These are phyloP conservation scores for Drosophila gaucha DNA, from an alignment of 2,888 invertebrate species.

Conservation along the genomic window DNA sequence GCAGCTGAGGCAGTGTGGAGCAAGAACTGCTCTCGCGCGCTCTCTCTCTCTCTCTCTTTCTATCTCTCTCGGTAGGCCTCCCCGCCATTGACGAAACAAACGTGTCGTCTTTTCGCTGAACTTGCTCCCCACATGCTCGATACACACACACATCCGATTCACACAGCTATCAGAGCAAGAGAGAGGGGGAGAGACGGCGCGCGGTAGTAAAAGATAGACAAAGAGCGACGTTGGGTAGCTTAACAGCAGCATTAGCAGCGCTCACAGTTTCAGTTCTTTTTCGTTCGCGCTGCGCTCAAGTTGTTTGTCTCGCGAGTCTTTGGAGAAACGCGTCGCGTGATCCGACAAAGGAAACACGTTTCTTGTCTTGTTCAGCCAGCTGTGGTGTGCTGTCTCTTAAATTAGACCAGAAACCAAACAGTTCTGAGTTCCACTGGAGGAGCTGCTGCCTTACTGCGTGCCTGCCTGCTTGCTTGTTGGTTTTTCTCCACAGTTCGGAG, in stretches of 20 bases:
- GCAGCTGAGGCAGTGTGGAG: background rate
- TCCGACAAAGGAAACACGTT: slow-evolving; percentile 56
- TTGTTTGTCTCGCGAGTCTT: slow-evolving; percentile 18
- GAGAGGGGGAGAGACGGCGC: slow-evolving; percentile 7
- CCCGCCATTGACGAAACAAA: slow-evolving; percentile 24
- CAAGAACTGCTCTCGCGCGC: background rate
- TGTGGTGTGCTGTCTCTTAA: slow-evolving; percentile 38
- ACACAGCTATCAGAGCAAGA: slow-evolving; percentile 9
- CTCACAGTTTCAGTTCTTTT: slow-evolving; percentile 67
- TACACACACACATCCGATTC: slow-evolving; percentile 5
- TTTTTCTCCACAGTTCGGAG: slow-evolving; percentile 1
- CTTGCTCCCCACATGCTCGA: slow-evolving; percentile 1
- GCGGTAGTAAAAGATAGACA: slow-evolving; percentile 10
- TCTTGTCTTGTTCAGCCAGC: slow-evolving; percentile 33
- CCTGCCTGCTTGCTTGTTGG: slow-evolving; percentile 12
- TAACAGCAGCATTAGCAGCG: slow-evolving; percentile 44
- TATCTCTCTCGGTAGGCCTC: background rate
- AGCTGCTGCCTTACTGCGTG: slow-evolving; percentile 15
- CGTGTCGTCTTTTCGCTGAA: slow-evolving; percentile 30
- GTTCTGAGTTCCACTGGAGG: slow-evolving; percentile 25
- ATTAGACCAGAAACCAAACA: slow-evolving; percentile 32
- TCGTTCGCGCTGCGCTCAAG: slow-evolving; percentile 57
- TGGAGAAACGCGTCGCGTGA: slow-evolving; percentile 32
- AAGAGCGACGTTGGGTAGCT: slow-evolving; percentile 31
- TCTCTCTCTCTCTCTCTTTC: background rate